These are phyloP conservation scores for Pseudomyrmex cubaensis DNA, from an alignment of 1,140 invertebrate species.

Conservation along the genomic window DNA sequence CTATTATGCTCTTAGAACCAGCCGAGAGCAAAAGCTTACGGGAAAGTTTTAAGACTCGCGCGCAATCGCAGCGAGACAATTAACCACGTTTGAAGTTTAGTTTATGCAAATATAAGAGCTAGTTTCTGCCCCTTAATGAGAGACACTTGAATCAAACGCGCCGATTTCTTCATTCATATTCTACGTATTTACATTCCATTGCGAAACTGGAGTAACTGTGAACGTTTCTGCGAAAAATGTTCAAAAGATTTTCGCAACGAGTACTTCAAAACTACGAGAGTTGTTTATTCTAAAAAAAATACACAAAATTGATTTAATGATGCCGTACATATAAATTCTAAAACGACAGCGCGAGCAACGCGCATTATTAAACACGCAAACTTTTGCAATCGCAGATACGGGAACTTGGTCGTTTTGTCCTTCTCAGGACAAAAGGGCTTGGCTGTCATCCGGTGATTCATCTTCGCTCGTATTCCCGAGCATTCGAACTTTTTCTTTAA, in stretches of 20 bases:
- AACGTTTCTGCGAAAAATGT: background rate
- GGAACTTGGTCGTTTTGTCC: background rate
- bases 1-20: background rate
- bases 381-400: background rate
- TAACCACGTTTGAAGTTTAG: conserved; percentile 27
- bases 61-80: conserved; percentile 35
- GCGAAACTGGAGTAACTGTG: background rate
- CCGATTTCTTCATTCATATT: background rate
- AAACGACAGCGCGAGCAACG: background rate
- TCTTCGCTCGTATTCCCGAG: conserved; percentile 61
- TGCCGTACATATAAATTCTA: background rate
- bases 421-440: background rate
- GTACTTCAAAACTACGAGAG: background rate
- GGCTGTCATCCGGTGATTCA: conserved; percentile 50
- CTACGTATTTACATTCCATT: too few species aligned
- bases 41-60: conserved; percentile 19
- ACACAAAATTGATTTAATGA: background rate
- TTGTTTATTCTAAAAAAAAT: background rate
- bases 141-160: conserved; percentile 8
- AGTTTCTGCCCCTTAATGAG: background rate
- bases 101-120: conserved; percentile 24
- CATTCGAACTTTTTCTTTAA: conserved; percentile 51
- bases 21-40: conserved; percentile 29
- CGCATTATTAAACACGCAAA: conserved; percentile 2
- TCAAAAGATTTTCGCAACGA: background rate